Conservation (phyloP, 2,113 vertebrate species). For the Atherinomorus stipes region DNA sequence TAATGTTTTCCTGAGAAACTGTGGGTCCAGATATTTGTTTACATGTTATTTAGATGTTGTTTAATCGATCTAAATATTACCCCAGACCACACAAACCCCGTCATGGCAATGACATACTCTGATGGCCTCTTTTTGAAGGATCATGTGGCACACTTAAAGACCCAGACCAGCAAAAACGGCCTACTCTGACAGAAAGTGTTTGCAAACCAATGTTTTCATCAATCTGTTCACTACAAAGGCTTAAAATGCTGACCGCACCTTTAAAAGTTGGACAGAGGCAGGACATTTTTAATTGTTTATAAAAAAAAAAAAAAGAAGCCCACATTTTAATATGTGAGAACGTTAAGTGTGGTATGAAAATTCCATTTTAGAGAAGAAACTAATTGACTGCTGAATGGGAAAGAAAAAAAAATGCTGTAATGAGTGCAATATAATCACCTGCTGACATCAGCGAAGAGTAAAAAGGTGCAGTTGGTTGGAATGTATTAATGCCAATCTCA, state of each 20-base stretch:
- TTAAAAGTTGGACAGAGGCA: background rate
- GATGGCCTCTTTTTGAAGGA: too few species aligned
- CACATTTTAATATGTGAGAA: conserved; percentile 6
- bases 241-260: too few species aligned
- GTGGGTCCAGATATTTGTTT: too few species aligned
- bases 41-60: too few species aligned
- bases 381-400: conserved; percentile 64
- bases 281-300: background rate
- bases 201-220: too few species aligned
- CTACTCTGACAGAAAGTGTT: too few species aligned
- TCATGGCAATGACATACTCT: background rate
- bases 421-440: conserved; percentile 67
- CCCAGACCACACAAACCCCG: background rate
- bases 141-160: too few species aligned
- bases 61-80: too few species aligned
- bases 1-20: background rate
- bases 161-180: too few species aligned
- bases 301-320: background rate
- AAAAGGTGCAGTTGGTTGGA: conserved; percentile 54
- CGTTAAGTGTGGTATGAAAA: conserved; percentile 2
- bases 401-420: conserved; percentile 47
- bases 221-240: too few species aligned
- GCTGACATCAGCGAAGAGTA: conserved; percentile 67
- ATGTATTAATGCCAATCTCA: conserved; percentile 58
- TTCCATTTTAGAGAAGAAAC: conserved; percentile 37